Base-by-base conservation (phyloP, 2,888 invertebrate genomes). In the Synergus laeviventris region DNA sequence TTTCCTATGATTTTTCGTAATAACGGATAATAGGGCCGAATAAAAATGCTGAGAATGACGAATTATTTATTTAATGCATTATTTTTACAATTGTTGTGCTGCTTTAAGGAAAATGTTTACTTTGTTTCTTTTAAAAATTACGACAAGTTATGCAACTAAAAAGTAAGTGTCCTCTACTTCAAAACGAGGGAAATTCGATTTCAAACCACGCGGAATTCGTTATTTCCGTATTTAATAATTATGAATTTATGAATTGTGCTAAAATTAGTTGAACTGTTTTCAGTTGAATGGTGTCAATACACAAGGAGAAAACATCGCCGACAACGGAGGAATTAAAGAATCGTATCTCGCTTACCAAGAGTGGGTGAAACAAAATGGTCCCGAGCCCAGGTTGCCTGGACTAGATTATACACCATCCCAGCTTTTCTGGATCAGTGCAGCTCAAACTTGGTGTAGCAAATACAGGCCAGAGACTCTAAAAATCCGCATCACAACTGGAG, bases 301-400 rank as follows among this genome's bases (percentile, higher is more conserved):
- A 0, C 97, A 97, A 91, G 97, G 97, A 21, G 98, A 98, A 90
- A 97, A 98, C 90, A 98, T 98, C 78, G 97, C 98, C 0, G 98
- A 98, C 89, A 98, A 97, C 88, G 97, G 97, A 4, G 98, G 98
- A 1, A 94, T 98, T 80, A 97, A 97, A 90, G 96, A 96, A 89
- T 96, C 97, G 0, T 98, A 97, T 91, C 92, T 94, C 81, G 97
- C 97, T 0, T 97, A 97, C 91, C 92, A 94, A 73, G 93, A 93
- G 16, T 97, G 96, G 96, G 93, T 92, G 0, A 91, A 93, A 54
- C 92, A 94, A 9, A 93, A 96, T 87, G 94, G 94, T 0, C 91
- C 91, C 0, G 96, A 96, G 86, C 90, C 92, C 0, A 91, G 93
- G 56, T 91, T 97, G 61, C 96, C 96, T 0, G 96, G 96, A 1